A percentile compares a stretch with the other conserved stretches of the same genome.
phyloP scores from a whole-genome alignment of 2,888 invertebrate species.

The Andrena fulva region DNA sequence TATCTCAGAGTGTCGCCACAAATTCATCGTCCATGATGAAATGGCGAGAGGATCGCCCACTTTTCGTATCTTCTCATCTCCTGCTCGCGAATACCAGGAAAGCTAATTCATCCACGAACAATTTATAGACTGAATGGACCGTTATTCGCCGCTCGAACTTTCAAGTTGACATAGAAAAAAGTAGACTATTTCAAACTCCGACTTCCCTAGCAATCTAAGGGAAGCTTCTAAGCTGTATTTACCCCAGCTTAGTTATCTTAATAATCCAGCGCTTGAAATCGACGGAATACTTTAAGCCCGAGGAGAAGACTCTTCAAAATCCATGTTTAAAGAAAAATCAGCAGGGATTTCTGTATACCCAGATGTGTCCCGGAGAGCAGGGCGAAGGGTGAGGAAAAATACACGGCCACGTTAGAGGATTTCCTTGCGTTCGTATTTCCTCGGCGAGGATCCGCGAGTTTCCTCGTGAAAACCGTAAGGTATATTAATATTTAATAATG shows the following conservation, averaged over 20 bases:
- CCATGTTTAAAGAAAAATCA: neutral
- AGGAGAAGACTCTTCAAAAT: neutral
- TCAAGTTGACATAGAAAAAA: no score
- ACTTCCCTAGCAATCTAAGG: no score
- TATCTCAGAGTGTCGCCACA: conserved; percentile 17
- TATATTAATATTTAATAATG: conserved; percentile 58
- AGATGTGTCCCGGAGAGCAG: neutral
- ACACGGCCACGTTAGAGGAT: conserved; percentile 14
- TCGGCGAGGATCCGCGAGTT: conserved; percentile 2
- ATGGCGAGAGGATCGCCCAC: conserved; percentile 11
- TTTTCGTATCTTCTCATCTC: neutral
- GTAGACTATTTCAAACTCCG: no score
- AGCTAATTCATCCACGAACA: conserved; percentile 4
- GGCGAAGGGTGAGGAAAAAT: neutral
- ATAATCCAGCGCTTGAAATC: no score
- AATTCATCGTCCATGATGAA: conserved; percentile 50
- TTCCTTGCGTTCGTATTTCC: conserved; percentile 16
- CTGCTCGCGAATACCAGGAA: neutral
- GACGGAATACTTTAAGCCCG: no score
- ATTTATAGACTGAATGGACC: neutral
- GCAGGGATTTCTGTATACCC: conserved; percentile 10
- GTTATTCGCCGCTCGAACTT: no score
- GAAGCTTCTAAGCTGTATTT: no score
- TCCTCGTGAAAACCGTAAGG: conserved; percentile 5
- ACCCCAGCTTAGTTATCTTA: no score